Base-by-base conservation (phyloP, 2,113 vertebrate species). In the Epinephelus moara region DNA sequence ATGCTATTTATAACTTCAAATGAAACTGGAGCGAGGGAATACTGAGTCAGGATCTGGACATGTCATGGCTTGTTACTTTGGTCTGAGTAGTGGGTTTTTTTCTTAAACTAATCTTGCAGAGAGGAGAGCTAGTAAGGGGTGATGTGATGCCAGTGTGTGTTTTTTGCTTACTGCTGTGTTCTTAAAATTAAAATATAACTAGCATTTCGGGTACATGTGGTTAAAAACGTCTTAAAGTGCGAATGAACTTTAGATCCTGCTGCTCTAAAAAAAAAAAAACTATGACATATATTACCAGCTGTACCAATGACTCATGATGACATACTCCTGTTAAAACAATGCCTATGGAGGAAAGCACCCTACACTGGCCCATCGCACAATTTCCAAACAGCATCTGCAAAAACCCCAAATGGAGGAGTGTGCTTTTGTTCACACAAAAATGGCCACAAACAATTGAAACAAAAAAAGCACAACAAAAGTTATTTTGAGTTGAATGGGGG, bases 401-500 rank as follows among this genome's bases (percentile, higher is more conserved):
- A 87, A 70, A 30, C 33, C 49, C 56, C 42, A 78, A 45, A 86
- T 1, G 14, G 45, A 11, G n/a, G 56, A 42, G 49, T 59, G 18
- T 3, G 56, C 78, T 73, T 88, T 91, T 92, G 88, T 91, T 68
- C 50, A 11, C 63, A 74, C 55, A 25, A 42, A 87, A 91, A 86
- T 52, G 30, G 66, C 69, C 64, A 61, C 33, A 49, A 72, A 88
- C 88, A 81, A 89, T 84, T 50, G 69, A 77, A 75, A 88, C 70
- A 84, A 88, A 81, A 80, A 57, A 61, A 75, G 80, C 75, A 80
- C 55, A 80, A 82, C 78, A 88, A 57, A 90, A 86, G 90, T 87
- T 87, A 84, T 86, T 89, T 82, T 2, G 8, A 70, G 83, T 10
- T 87, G 85, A 94, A 88, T 86, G 79, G 89, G 66, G 87, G 84